These are phyloP conservation scores for Pseudachorutes palmiensis DNA, from an alignment of 1,140 invertebrate genomes.

Conservation along the genomic window DNA sequence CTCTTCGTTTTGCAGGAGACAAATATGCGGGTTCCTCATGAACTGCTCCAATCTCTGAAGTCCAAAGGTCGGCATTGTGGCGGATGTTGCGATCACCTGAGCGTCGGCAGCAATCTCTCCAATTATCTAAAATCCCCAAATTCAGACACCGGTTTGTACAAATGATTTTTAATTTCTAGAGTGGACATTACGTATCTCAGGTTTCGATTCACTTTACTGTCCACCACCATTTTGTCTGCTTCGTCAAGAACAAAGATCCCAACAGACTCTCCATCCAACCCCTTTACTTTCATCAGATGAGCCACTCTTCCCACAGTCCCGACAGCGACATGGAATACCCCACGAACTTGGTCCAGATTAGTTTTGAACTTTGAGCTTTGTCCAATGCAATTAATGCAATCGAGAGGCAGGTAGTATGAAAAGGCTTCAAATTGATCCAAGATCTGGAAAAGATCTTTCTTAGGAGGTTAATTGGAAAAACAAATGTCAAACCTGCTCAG, in stretches of 20 bases:
- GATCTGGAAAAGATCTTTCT: not conserved
- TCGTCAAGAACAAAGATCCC: constrained; percentile 19
- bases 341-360: not conserved
- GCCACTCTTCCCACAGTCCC: not conserved
- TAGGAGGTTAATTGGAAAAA: not conserved
- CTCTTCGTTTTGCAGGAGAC: constrained; percentile 6
- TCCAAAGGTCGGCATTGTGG: constrained; percentile 16
- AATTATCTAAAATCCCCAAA: constrained; percentile 1
- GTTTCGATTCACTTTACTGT: not conserved
- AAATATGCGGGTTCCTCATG: constrained; percentile 8
- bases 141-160: not conserved
- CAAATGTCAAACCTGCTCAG: constrained; percentile 67
- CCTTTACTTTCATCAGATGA: not conserved
- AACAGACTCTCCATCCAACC: not conserved
- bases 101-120: not conserved
- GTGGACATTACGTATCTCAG: constrained; percentile 1
- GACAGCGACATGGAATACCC: constrained; percentile 5
- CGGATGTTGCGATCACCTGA: constrained; percentile 17
- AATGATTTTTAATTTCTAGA: not conserved
- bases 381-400: constrained; percentile 4
- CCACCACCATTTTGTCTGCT: constrained; percentile 23
- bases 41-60: not conserved
- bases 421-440: not conserved
- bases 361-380: not conserved
- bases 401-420: not conserved